Evolutionary conservation across 1,140 invertebrate genomes (phyloP), one percentile per base, ranked within the genome.

Genomic region (Ectropis grisescens): DNA sequence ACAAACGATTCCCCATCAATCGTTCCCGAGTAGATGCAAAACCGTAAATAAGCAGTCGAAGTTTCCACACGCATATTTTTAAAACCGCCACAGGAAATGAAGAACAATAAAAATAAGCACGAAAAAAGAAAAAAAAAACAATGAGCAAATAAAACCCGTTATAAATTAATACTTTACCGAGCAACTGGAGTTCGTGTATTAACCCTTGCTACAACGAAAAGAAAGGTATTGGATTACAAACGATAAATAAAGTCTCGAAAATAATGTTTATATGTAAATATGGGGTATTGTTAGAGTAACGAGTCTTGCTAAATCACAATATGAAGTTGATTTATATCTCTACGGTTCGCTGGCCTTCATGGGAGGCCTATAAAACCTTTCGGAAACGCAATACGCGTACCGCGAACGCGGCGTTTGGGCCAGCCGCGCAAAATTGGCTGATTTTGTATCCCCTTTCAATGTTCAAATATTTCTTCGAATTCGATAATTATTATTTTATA

Each of bases 261-360:
- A 75, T 71, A 69, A 67, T 71, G 58, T 72, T 74, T 72, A 75
- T 72, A 80, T 76, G 75, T 76, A 75, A 76, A 80, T 80, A 80
- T 33, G 43, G 66, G 52, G 68, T 69, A 76, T 74, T 75, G 74
- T 76, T 72, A 58, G 58, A 60, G 61, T 65, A 76, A 74, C 67
- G 71, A 70, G 67, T 57, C 61, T 75, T 72, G 67, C 75, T 70
- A 75, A 76, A 80, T 76, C 69, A 72, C 71, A 75, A 75, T 75
- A 75, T 74, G 66, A 67, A 54, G 60, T 72, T 80, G 75, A 80
- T 80, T 80, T 80, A 80, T 80, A 80, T 76, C 70, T 75, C 55
- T 57, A 67, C 69, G 74, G 51, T 79, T 59, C 55, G 69, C 46
- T 74, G 66, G 46, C 44, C 67, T 55, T 58, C 70, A 66, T 69